Evolutionary conservation across 2,888 invertebrate genomes (phyloP), one percentile per base, ranked within the genome.

Genomic region (Eulithis testata): DNA sequence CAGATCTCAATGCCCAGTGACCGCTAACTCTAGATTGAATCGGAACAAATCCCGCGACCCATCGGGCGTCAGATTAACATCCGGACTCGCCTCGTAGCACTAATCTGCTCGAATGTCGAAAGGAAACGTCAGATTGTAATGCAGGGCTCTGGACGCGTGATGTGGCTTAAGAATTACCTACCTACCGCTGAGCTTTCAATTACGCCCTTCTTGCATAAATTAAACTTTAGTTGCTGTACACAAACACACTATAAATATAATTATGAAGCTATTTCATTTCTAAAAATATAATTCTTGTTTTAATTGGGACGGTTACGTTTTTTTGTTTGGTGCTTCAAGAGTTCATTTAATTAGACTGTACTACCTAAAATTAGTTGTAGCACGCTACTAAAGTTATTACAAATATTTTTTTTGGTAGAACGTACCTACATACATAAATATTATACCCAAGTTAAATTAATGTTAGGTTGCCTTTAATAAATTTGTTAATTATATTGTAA

Each of bases 101-200:
- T 92, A 91, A 93, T 92, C 93, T 92, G 88, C 90, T 93, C 90
- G 88, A 90, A 93, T 90, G 92, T 91, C 93, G 89, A 90, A 88
- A 92, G 93, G 93, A 93, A 93, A 93, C 88, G 93, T 93, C 93
- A 89, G 93, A 92, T 93, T 90, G 92, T 89, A 90, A 90, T 84
- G 85, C 88, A 89, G 89, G 86, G 88, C 86, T 80, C 80, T 74
- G 83, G 84, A 79, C 82, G 81, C 81, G 82, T 87, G 89, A 87
- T 84, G 88, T 78, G 87, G 89, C 87, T 91, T 90, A 90, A 82
- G 73, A 72, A 61, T 80, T 81, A 85, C 87, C 86, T 84, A 85
- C 87, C 86, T 84, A 85, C 87, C 86, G 83, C 86, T 85, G 82
- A 85, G 83, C 65, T 65, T 69, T 69, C 69, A 66, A 69, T 74